Percentiles rank a stretch among this genome's conserved stretches.
phyloP scores from a whole-genome alignment of 2,888 invertebrate species.

The Acanthosepion esculentum region DNA sequence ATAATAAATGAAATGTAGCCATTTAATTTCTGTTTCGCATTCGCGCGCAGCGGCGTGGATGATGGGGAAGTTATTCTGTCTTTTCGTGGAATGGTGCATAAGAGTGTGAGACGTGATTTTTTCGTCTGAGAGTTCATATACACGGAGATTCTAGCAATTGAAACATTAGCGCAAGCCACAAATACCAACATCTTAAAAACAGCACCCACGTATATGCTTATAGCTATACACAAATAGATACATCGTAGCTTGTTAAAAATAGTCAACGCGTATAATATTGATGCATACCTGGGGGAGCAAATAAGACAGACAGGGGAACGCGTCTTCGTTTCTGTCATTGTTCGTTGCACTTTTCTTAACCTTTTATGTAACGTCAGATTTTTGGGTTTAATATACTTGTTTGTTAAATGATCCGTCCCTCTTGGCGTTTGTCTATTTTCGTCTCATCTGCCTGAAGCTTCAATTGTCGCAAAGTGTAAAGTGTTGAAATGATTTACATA shows the following conservation, averaged over 20 bases:
- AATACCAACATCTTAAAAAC: no score
- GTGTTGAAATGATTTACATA: neutral
- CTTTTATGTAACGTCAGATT: neutral
- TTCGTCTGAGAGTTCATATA: no score
- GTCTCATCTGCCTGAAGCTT: neutral
- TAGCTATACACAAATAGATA: no score
- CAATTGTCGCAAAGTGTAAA: neutral
- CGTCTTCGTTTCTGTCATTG: neutral
- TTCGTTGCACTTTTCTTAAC: neutral
- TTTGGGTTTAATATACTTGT: neutral
- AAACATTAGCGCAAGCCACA: no score
- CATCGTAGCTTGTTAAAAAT: neutral
- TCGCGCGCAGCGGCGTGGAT: no score
- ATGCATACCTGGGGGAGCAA: neutral
- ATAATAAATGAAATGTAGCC: no score
- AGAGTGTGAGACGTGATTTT: no score
- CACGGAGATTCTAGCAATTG: no score
- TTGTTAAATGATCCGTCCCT: neutral
- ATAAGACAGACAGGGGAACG: neutral
- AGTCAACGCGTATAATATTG: neutral
- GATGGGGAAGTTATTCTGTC: no score
- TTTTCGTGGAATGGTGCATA: no score
- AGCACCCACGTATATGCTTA: no score
- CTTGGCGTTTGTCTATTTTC: neutral
- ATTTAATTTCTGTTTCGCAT: no score